Percentiles rank a stretch among this genome's conserved stretches.
Evolutionary conservation across 2,797 vertebrate species (phyloP).

Genomic region (Zalophus californianus): DNA sequence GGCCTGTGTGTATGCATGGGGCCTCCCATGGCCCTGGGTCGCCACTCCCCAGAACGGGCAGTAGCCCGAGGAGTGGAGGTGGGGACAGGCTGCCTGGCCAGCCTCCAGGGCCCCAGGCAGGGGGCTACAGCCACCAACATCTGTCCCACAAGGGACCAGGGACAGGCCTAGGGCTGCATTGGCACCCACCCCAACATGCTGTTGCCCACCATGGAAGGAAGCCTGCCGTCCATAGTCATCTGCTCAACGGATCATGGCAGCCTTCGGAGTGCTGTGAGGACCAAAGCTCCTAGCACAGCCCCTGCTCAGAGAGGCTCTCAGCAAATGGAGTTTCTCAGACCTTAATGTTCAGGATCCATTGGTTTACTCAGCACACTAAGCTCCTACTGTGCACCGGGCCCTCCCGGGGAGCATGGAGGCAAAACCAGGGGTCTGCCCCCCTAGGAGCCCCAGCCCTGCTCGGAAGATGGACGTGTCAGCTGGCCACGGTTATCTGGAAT

Average conservation of each 20-base stretch:
- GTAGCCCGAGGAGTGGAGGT: rapidly evolving
- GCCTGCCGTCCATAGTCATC: neutral
- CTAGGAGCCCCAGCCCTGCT: neutral
- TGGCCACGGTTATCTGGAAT: too few species aligned
- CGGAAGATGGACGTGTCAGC: neutral
- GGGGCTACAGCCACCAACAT: neutral
- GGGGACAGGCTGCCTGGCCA: neutral
- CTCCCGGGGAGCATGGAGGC: neutral
- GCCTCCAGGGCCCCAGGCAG: neutral
- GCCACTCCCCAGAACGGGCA: neutral
- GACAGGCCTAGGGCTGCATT: neutral
- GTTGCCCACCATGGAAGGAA: rapidly evolving
- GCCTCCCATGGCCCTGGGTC: neutral
- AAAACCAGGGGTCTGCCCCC: neutral
- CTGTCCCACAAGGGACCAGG: neutral
- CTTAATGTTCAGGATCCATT: neutral
- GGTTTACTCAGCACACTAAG: neutral
- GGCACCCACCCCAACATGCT: neutral
- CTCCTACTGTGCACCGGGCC: neutral
- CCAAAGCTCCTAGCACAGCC: neutral
- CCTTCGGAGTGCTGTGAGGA: neutral
- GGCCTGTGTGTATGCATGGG: neutral
- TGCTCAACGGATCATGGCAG: neutral
- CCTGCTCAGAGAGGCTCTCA: rapidly evolving
- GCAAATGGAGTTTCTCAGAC: neutral